phyloP scores from a whole-genome alignment of 1,140 invertebrate genomes.

The Polyergus mexicanus region DNA sequence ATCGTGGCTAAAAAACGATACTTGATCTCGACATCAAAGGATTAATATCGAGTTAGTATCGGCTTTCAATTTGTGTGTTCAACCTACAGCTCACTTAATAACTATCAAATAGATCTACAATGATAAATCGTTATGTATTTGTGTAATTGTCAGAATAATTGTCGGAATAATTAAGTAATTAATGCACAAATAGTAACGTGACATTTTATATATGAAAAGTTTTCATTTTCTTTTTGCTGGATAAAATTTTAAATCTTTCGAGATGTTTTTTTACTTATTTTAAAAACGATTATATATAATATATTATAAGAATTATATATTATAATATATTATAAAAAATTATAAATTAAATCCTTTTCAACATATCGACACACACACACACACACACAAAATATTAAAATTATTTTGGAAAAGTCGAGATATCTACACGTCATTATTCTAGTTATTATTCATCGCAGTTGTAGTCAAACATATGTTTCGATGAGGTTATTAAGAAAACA shows the following conservation, averaged over 20 bases:
- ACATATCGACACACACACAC: not conserved
- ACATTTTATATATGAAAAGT: not conserved
- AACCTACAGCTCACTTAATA: not conserved
- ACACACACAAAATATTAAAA: not conserved
- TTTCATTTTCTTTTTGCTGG: not conserved
- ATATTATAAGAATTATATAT: too few species aligned
- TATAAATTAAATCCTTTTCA: not conserved
- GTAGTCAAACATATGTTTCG: too few species aligned
- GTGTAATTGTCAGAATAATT: not conserved
- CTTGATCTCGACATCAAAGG: constrained; percentile 43
- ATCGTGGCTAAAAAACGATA: constrained; percentile 41
- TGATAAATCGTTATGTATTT: not conserved
- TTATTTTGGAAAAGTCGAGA: not conserved
- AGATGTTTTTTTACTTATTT: not conserved
- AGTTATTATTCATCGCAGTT: not conserved
- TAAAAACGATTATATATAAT: not conserved
- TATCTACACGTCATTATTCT: not conserved
- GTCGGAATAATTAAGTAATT: not conserved
- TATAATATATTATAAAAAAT: too few species aligned
- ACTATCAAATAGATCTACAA: not conserved
- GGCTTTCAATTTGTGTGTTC: not conserved
- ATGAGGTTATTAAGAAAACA: not conserved
- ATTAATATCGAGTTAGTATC: constrained; percentile 38
- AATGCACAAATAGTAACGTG: not conserved
- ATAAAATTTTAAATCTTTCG: not conserved